Evolutionary conservation across 2,113 vertebrate genomes (phyloP), one percentile per base, ranked within the genome.

Genomic region (Triplophysa rosa): DNA sequence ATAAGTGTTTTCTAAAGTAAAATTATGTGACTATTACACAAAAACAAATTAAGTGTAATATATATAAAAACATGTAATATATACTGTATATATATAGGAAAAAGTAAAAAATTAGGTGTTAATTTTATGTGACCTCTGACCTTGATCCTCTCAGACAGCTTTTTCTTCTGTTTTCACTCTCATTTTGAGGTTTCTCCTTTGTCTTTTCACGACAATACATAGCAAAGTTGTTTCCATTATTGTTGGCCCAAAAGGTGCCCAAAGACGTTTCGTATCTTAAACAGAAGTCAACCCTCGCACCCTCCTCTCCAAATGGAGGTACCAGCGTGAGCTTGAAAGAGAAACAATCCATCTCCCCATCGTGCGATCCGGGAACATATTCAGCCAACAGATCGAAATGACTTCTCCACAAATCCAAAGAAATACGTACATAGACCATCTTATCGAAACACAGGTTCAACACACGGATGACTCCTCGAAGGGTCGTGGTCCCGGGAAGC

Each of bases 161-260:
- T 93, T 95, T 99, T 87, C 93, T 95, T 89, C 92, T 94, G 79
- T 86, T 88, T 84, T 82, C 90, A 1, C 86, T 82, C 21, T 94
- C 93, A 83, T 90, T 93, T 21, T 77, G 87, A n/a, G 62, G 33
- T 68, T 90, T 91, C 70, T 86, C 84, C 81, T 87, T 90, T 19
- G 79, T 83, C 40, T 79, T 95, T 89, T 93, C 95, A 75, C 94
- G 93, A 87, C 95, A 98, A 87, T 93, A 83, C 61, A 99, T 45
- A 26, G 89, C 87, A 62, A 97, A 99, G 90, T 99, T 99, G 83
- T 82, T 87, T 78, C 90, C 90, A 19, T 92, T 71, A 16, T 99
- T 98, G 90, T 97, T 99, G 85, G 94, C 92, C 98, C 98, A 99
- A 91, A 98, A 99, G 23, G 88, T 95, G 42, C 96, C 97, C 24